Percentiles rank a stretch among this genome's conserved stretches.
Conservation (phyloP, 2,797 vertebrate genomes). For the Typhlichthys eigenmanni region DNA sequence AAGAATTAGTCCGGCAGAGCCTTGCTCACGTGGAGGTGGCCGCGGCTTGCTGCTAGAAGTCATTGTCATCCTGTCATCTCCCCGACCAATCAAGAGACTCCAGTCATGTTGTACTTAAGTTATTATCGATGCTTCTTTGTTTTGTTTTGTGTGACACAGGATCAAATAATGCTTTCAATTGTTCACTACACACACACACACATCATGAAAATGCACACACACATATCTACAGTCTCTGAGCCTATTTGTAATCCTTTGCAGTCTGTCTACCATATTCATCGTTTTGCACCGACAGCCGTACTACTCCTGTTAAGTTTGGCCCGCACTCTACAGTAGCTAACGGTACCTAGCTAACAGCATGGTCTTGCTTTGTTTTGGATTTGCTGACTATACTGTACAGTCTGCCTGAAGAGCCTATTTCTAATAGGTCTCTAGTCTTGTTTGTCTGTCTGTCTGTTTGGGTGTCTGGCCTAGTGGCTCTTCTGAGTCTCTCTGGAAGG, state of each 20-base stretch:
- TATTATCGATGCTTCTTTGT: constrained; percentile 42
- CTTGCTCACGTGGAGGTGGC: constrained; percentile 50
- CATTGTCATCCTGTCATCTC: constrained; percentile 57
- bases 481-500: constrained; percentile 8
- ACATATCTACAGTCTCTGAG: constrained; percentile 6
- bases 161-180: constrained; percentile 39
- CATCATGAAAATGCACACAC: background rate
- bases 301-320: constrained; percentile 36
- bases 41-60: constrained; percentile 70
- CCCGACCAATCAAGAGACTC: constrained; percentile 44
- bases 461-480: background rate
- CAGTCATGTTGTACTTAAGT: constrained; percentile 51
- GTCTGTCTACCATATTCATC: constrained; percentile 26
- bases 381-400: constrained; percentile 17
- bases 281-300: constrained; percentile 30
- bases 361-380: constrained; percentile 45
- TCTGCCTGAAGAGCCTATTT: constrained; percentile 27
- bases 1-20: constrained; percentile 50
- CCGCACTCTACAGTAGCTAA: constrained; percentile 19
- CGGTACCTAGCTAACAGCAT: constrained; percentile 19
- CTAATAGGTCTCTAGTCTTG: constrained; percentile 34
- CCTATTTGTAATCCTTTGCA: constrained; percentile 26
- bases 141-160: constrained; percentile 40
- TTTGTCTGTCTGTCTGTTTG: constrained; percentile 5
- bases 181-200: constrained; percentile 17